Evolutionary conservation across 2,797 vertebrate genomes (phyloP).

Genomic region (Rhyacichthys aspro): DNA sequence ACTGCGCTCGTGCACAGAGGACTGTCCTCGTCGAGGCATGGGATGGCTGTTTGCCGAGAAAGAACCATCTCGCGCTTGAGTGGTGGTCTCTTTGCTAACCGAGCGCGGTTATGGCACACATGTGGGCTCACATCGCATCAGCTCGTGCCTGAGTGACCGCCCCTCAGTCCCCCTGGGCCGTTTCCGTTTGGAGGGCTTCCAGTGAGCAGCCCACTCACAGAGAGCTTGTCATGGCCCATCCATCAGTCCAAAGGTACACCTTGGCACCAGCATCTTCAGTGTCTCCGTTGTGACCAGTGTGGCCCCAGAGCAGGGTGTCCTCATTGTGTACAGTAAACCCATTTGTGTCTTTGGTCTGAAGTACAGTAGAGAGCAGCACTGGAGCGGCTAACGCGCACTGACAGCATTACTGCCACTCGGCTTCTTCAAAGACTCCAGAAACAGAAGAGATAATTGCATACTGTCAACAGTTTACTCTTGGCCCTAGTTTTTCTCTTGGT

Average conservation of each 20-base stretch:
- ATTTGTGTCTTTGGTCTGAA: slow-evolving; percentile 20
- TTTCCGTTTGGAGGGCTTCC: slow-evolving; percentile 19
- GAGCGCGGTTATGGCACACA: slow-evolving; percentile 35
- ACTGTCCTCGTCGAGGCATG: neutral
- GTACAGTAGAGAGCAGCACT: slow-evolving; percentile 28
- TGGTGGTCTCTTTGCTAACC: slow-evolving; percentile 10
- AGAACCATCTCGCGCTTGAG: slow-evolving; percentile 15
- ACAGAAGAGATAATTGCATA: slow-evolving; percentile 1
- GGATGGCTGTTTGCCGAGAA: slow-evolving; percentile 30
- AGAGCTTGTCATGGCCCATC: slow-evolving; percentile 32
- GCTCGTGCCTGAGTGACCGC: slow-evolving; percentile 50
- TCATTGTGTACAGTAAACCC: neutral
- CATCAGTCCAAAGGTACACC: slow-evolving; percentile 32
- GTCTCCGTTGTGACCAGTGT: slow-evolving; percentile 4
- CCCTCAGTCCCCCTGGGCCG: slow-evolving; percentile 30
- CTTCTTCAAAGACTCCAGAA: slow-evolving; percentile 49
- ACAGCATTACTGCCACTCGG: slow-evolving; percentile 57
- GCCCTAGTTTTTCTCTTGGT: neutral
- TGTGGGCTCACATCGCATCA: slow-evolving; percentile 46
- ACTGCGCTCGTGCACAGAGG: neutral
- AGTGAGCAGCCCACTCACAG: slow-evolving; percentile 31
- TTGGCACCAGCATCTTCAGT: slow-evolving; percentile 14
- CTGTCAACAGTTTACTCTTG: neutral
- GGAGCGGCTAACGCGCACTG: slow-evolving; percentile 54
- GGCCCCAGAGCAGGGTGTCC: neutral